Base-by-base conservation (phyloP, 2,888 invertebrate genomes). In the Cremastobaeus sp. region DNA sequence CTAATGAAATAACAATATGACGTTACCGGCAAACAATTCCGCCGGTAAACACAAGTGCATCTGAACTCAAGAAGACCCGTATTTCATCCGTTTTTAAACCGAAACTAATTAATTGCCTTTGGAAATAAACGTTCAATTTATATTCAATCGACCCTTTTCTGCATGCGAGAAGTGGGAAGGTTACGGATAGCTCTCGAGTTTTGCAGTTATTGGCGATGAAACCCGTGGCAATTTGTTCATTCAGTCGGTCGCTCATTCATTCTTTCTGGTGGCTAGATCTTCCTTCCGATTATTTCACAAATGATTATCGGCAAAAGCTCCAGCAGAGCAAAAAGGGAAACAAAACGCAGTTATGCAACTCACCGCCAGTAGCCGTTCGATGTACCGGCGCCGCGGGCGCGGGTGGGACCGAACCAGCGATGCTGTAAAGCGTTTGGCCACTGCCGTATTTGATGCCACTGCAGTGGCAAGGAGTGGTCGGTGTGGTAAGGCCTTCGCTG, bases 401-500 rank as follows among this genome's bases (percentile, higher is more conserved):
- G 8, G 85, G 84, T 15, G 87, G 87, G 17, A 86, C 85, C 21
- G 86, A 83, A 5, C 85, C 85, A n/a, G 86, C 82, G 73, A 87
- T 85, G 76, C 86, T 86, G 82, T 86, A 87, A 6, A 88, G 81
- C 3, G 86, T 86, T 69, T 88, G 85, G 32, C 88, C 88, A 69
- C 88, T 88, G 60, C 88, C 89, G 81, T 89, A 89, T 78, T 88
- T 89, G 74, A 81, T 68, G 60, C 78, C 78, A 30, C 83, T 81
- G 78, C 88, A 89, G 77, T 85, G 88, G 59, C 86, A 88, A 52
- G 88, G 89, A 25, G 87, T 86, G 18, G 83, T 88, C 80, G 82
- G 89, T 78, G 85, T 89, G 82, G 83, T 81, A 60, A 82, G 81
- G 54, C 80, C 85, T 70, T 84, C 85, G 77, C 80, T 82, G 14